These are phyloP conservation scores for Pseudachorutes palmiensis DNA, from an alignment of 1,140 invertebrate genomes.

Conservation along the genomic window DNA sequence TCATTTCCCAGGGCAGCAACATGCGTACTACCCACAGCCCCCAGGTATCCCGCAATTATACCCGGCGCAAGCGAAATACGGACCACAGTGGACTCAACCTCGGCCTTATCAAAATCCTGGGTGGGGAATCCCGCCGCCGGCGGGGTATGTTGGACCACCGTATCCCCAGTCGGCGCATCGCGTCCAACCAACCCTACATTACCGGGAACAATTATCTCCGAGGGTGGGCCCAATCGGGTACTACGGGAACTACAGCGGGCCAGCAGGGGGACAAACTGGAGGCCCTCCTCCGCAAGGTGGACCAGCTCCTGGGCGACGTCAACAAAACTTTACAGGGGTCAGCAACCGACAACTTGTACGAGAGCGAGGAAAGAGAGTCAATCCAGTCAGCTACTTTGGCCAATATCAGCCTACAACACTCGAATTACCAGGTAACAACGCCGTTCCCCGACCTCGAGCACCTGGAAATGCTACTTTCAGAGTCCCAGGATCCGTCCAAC, in stretches of 20 bases:
- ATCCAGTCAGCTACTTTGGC: neutral
- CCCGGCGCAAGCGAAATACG: neutral
- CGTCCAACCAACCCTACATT: too few relatives aligned
- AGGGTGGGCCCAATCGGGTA: neutral
- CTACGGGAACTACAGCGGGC: neutral
- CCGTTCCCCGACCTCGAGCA: neutral
- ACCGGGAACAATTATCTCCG: too few relatives aligned
- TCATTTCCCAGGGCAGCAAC: neutral
- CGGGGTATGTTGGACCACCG: neutral
- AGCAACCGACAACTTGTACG: too few relatives aligned
- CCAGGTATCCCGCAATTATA: neutral
- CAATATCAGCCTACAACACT: neutral
- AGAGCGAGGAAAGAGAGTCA: neutral
- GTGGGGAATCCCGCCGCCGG: neutral
- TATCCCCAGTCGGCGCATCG: neutral
- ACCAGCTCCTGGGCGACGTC: neutral
- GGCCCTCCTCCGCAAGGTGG: neutral
- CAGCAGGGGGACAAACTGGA: neutral
- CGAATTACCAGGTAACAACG: neutral
- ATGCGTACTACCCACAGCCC: neutral
- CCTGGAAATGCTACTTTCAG: neutral
- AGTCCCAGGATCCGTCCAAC: neutral
- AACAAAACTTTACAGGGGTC: neutral
- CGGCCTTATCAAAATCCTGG: neutral
- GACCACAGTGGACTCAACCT: neutral